These are phyloP conservation scores for Euzophera pinguis DNA, from an alignment of 2,888 invertebrate species.

Conservation along the genomic window DNA sequence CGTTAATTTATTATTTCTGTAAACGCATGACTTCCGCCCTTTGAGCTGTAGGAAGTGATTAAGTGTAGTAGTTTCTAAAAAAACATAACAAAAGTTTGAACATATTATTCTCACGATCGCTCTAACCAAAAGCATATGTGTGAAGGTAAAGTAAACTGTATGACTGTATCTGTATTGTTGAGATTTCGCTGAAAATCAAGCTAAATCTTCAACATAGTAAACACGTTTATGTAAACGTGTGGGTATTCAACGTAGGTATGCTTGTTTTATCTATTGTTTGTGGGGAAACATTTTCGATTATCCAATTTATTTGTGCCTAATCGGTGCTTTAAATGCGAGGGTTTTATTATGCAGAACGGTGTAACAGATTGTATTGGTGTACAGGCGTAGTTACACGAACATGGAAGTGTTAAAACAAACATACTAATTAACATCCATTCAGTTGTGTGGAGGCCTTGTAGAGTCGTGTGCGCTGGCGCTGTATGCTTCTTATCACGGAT, in stretches of 20 bases:
- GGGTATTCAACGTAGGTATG: slow-evolving; percentile 21
- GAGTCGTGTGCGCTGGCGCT: slow-evolving; percentile 46
- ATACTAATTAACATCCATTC: slow-evolving; percentile 74
- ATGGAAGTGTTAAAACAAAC: slow-evolving; percentile 64
- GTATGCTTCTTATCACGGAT: slow-evolving; percentile 53
- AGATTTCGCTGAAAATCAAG: slow-evolving; percentile 21
- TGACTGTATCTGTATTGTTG: slow-evolving; percentile 27
- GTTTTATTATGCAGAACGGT: slow-evolving; percentile 38
- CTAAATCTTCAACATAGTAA: slow-evolving; percentile 22
- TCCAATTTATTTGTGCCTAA: slow-evolving; percentile 41
- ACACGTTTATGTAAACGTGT: slow-evolving; percentile 23
- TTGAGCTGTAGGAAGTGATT: slow-evolving; percentile 75
- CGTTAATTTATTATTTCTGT: slow-evolving; percentile 71
- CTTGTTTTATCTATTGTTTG: slow-evolving; percentile 18
- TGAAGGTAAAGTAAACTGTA: slow-evolving; percentile 46
- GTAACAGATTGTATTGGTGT: slow-evolving; percentile 24
- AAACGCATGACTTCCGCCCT: slow-evolving; percentile 74
- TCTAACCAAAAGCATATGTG: slow-evolving; percentile 48
- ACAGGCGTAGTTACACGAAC: slow-evolving; percentile 36
- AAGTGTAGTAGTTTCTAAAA: slow-evolving; percentile 56
- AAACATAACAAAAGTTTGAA: slow-evolving; percentile 65
- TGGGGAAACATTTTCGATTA: slow-evolving; percentile 26
- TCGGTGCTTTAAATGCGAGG: slow-evolving; percentile 48
- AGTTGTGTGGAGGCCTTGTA: slow-evolving; percentile 64
- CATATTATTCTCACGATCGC: slow-evolving; percentile 60